Conservation (phyloP, 2,888 invertebrate species). For the Machimus rusticus region DNA sequence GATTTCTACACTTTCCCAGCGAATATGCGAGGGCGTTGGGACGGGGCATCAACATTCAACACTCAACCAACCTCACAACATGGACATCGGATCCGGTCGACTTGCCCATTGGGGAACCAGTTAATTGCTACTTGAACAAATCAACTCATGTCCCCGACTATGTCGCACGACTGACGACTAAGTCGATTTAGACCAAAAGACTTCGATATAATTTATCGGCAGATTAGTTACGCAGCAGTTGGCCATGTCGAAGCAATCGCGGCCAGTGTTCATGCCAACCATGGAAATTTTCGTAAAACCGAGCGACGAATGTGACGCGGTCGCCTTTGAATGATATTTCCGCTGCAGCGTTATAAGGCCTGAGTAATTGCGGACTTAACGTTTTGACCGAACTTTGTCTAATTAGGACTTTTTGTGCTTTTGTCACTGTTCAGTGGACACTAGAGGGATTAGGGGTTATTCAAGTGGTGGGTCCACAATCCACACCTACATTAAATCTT, state of each 20-base stretch:
- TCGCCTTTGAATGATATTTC: constrained; percentile 6
- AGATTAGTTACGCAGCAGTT: constrained; percentile 15
- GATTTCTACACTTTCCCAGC: not conserved
- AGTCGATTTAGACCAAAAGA: constrained; percentile 6
- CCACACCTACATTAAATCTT: not conserved
- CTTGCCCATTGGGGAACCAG: not conserved
- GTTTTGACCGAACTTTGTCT: not conserved
- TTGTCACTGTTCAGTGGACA: not conserved
- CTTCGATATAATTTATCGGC: constrained; percentile 12
- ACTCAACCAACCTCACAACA: not conserved
- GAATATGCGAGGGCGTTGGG: not conserved
- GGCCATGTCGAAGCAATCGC: not conserved
- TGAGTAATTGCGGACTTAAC: constrained; percentile 8
- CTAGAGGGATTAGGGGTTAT: not conserved
- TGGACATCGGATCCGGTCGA: not conserved
- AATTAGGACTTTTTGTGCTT: not conserved
- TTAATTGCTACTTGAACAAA: not conserved
- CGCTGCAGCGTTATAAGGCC: not conserved
- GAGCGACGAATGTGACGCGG: not conserved
- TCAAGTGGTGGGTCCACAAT: not conserved
- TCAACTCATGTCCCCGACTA: not conserved
- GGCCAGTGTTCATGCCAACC: not conserved
- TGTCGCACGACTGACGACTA: not conserved
- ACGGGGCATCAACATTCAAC: not conserved
- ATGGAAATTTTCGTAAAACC: not conserved